Evolutionary conservation across 23 tunicate species (phyloP), one percentile per base, ranked within the genome.

Genomic region (Styela plicata): DNA sequence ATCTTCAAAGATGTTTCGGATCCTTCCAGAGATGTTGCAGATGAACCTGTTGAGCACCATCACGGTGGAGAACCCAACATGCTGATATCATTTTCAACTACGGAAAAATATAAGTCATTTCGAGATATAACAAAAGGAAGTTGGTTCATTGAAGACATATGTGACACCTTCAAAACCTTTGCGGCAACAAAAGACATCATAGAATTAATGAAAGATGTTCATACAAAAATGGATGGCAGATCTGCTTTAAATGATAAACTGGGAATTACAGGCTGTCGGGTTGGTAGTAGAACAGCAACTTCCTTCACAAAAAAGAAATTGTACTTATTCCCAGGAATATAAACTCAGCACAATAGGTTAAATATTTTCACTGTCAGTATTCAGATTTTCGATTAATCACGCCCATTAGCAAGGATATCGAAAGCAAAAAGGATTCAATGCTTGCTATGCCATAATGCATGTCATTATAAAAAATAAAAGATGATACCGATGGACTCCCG

Each of bases 31-130:
- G n/a, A 44, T 44, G 57, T 44, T 44, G 10, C 57, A 7, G 57
- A 44, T 44, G 57, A 44, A 44, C 7, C 57, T 5, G 57, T 7
- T 44, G 7, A 7, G 10, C 10, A 44, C 10, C 57, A 44, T 44
- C 7, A 5, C 13, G 57, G 57, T 5, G 13, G 13, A 5, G 57
- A 44, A 44, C 71, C 71, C 13, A 29, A 67, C 71, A 67, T 67
- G 71, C 30, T 67, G 71, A 29, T 67, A 67, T 67, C 71, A 29
- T 67, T 67, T 1, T 27, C 71, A 0, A 67, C 71, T 18, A 67
- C 22, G 71, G 31, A 27, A 16, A 24, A 24, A 67, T 1, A 67
- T 25, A 67, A 25, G 71, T 67, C 71, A 18, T 67, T 67, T 29
- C 22, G 71, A 29, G 22, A 67, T 29, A 24, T 18, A 67, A 24